These are phyloP conservation scores for Agrilus biguttatus DNA, from an alignment of 2,888 invertebrate genomes.

Conservation along the genomic window DNA sequence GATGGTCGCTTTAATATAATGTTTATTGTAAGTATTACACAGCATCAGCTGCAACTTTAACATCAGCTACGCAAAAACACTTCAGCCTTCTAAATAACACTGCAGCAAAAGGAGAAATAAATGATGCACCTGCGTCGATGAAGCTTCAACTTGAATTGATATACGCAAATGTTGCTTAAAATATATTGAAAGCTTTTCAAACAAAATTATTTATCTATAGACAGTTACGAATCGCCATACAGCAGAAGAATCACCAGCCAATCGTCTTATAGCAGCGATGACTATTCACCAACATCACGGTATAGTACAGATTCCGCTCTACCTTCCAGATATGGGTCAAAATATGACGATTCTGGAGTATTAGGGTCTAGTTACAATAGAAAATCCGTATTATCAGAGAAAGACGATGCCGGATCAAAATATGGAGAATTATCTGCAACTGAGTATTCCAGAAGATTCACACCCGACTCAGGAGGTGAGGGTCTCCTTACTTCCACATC, in stretches of 20 bases:
- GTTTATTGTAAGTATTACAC: too few relatives aligned
- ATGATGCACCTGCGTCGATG: too few relatives aligned
- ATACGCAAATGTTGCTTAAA: too few relatives aligned
- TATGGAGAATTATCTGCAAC: slow-evolving; percentile 6
- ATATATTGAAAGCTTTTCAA: too few relatives aligned
- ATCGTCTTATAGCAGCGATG: slow-evolving; percentile 20
- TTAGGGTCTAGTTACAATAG: slow-evolving; percentile 14
- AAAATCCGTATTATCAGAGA: slow-evolving; percentile 9
- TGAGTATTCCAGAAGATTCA: slow-evolving; percentile 1
- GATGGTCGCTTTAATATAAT: too few relatives aligned
- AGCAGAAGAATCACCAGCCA: slow-evolving; percentile 19
- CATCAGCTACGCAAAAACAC: too few relatives aligned
- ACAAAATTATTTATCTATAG: slow-evolving; percentile 12
- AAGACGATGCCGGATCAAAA: slow-evolving; percentile 6
- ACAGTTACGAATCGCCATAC: slow-evolving; percentile 25
- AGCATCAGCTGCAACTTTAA: too few relatives aligned
- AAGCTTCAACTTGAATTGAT: too few relatives aligned
- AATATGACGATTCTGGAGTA: slow-evolving; percentile 5
- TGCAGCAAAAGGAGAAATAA: too few relatives aligned
- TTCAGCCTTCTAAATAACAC: too few relatives aligned
- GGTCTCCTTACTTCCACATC: slow-evolving; percentile 2
- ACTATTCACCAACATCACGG: slow-evolving; percentile 14
- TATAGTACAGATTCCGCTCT: slow-evolving; percentile 11
- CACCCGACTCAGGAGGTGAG: slow-evolving; percentile 2
- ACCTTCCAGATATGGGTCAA: slow-evolving; percentile 2